These are phyloP conservation scores for Agrypnia vestita DNA, from an alignment of 1,140 invertebrate species.

Conservation along the genomic window DNA sequence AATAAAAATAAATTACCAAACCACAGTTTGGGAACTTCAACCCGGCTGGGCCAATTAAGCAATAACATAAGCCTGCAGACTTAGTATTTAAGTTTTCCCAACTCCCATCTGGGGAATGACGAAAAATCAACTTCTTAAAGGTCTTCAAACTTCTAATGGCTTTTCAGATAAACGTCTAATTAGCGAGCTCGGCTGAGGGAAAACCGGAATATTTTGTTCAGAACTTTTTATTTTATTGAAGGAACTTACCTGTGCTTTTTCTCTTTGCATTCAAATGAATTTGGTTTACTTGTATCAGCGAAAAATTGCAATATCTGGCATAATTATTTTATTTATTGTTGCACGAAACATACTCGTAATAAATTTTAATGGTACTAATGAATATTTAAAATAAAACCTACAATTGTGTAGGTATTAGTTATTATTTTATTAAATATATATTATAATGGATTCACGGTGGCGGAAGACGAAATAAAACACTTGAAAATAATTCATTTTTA, in stretches of 20 bases:
- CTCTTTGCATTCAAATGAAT: too few relatives aligned
- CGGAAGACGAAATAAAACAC: too few relatives aligned
- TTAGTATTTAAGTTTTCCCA: constrained; percentile 31
- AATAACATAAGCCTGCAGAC: constrained; percentile 42
- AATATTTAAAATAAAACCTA: too few relatives aligned
- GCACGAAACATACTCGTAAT: too few relatives aligned
- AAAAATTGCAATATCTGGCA: too few relatives aligned
- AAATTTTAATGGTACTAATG: too few relatives aligned
- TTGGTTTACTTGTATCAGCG: too few relatives aligned
- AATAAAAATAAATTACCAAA: neutral
- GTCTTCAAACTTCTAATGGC: constrained; percentile 45
- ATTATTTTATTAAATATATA: too few relatives aligned
- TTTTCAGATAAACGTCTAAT: constrained; percentile 45
- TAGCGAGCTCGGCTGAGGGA: neutral
- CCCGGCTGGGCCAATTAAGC: constrained; percentile 50
- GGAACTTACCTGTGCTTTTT: neutral
- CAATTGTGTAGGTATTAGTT: too few relatives aligned
- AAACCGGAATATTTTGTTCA: neutral
- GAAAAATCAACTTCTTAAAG: constrained; percentile 27
- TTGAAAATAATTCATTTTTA: too few relatives aligned
- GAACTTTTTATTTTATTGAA: neutral
- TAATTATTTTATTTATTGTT: too few relatives aligned
- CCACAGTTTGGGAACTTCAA: constrained; percentile 11
- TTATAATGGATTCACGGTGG: too few relatives aligned
- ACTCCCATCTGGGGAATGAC: constrained; percentile 19